These are phyloP conservation scores for Nesogale talazaci DNA, from an alignment of 2,113 vertebrate species.

Conservation along the genomic window DNA sequence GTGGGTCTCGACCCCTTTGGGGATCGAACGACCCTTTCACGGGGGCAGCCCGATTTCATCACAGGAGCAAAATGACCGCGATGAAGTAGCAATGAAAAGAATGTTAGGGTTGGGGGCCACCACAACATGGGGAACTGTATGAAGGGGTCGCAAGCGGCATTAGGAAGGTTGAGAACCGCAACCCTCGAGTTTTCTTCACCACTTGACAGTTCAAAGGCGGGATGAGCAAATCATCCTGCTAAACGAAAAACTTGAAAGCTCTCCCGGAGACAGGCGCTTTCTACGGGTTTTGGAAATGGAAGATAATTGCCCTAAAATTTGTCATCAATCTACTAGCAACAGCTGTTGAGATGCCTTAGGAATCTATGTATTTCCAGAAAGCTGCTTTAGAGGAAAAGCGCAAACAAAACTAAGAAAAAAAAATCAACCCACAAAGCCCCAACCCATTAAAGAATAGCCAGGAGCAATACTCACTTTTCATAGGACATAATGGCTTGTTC, in stretches of 20 bases:
- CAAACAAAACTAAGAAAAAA: conserved; percentile 12
- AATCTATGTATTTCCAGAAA: background rate
- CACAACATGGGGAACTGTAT: no score
- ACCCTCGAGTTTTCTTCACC: background rate
- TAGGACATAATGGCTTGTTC: conserved; percentile 86
- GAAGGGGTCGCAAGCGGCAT: no score
- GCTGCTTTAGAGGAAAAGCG: background rate
- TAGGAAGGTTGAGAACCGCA: no score
- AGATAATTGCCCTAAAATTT: background rate
- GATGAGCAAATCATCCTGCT: background rate
- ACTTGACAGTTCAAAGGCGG: background rate
- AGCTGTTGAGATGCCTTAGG: background rate
- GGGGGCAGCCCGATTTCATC: no score
- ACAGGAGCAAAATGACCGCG: no score
- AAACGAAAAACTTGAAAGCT: background rate
- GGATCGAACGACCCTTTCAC: no score
- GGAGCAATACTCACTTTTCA: conserved; percentile 86
- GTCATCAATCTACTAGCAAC: background rate
- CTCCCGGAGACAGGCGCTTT: conserved; percentile 1
- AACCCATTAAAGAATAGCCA: background rate
- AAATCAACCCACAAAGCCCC: background rate
- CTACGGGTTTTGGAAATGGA: background rate
- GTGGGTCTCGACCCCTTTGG: no score
- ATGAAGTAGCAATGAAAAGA: no score
- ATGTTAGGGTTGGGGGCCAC: no score